Evolutionary conservation across 2,113 vertebrate species (phyloP).

Genomic region (Illadopsis cleaveri): DNA sequence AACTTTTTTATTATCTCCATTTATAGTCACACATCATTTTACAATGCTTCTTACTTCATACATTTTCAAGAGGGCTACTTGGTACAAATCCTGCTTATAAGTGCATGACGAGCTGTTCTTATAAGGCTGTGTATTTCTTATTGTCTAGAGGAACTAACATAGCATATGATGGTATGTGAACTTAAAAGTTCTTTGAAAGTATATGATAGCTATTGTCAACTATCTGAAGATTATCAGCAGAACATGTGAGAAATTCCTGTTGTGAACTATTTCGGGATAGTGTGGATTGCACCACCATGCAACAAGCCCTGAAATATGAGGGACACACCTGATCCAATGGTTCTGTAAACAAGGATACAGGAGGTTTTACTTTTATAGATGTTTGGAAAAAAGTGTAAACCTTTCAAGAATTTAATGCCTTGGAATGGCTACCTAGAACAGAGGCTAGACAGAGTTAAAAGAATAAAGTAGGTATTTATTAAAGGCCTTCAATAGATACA

Average conservation of each 20-base stretch:
- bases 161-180: background rate
- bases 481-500: background rate
- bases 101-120: background rate
- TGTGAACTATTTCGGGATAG: background rate
- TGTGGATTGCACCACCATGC: rapidly evolving
- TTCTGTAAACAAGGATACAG: background rate
- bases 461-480: background rate
- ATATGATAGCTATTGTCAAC: background rate
- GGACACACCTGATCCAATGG: background rate
- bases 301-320: background rate
- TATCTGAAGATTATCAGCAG: background rate
- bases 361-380: background rate
- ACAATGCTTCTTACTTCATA: background rate
- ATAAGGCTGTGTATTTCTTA: background rate
- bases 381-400: background rate
- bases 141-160: background rate
- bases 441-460: background rate
- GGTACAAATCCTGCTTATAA: background rate
- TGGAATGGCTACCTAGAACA: background rate
- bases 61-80: background rate
- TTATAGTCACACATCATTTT: background rate
- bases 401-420: background rate
- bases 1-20: background rate
- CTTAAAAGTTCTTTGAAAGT: background rate
- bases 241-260: background rate